phyloP scores from a whole-genome alignment of 2,888 invertebrate species.

The Ichneumoninae sp. region DNA sequence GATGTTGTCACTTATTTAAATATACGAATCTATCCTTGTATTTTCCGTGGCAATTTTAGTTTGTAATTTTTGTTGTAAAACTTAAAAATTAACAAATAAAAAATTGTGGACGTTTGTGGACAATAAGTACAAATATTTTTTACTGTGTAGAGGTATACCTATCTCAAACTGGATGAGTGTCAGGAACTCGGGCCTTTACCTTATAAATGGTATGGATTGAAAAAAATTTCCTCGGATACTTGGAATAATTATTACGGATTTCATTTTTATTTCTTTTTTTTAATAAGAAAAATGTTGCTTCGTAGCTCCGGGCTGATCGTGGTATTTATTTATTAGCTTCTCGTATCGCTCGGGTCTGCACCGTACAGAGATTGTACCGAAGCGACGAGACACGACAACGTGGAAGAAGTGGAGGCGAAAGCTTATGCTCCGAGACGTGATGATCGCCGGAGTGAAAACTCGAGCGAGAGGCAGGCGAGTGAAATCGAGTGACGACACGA shows the following conservation, averaged over 20 bases:
- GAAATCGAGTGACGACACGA: slow-evolving; percentile 32
- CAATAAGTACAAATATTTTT: too few relatives aligned
- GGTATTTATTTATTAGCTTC: neutral
- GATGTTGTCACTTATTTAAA: too few relatives aligned
- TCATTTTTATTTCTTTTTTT: neutral
- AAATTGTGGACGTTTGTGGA: too few relatives aligned
- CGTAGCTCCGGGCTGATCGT: neutral
- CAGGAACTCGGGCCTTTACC: too few relatives aligned
- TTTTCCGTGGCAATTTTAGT: too few relatives aligned
- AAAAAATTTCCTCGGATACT: too few relatives aligned
- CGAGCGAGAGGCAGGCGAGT: slow-evolving; percentile 19
- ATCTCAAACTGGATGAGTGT: too few relatives aligned
- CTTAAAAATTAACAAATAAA: too few relatives aligned
- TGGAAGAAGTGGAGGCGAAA: slow-evolving; percentile 1
- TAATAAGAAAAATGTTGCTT: neutral
- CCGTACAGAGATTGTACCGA: neutral
- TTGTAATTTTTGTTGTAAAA: too few relatives aligned
- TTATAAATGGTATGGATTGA: too few relatives aligned
- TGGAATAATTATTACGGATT: neutral
- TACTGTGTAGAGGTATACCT: too few relatives aligned
- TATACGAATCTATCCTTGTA: too few relatives aligned
- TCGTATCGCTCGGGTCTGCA: neutral
- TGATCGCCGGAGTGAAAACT: slow-evolving; percentile 32
- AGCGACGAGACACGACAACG: slow-evolving; percentile 3
- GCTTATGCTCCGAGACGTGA: slow-evolving; percentile 14